Percentiles rank a stretch among this genome's conserved stretches.
These are phyloP conservation scores for Orthonevra nobilis DNA, from an alignment of 2,888 invertebrate species.

Conservation along the genomic window DNA sequence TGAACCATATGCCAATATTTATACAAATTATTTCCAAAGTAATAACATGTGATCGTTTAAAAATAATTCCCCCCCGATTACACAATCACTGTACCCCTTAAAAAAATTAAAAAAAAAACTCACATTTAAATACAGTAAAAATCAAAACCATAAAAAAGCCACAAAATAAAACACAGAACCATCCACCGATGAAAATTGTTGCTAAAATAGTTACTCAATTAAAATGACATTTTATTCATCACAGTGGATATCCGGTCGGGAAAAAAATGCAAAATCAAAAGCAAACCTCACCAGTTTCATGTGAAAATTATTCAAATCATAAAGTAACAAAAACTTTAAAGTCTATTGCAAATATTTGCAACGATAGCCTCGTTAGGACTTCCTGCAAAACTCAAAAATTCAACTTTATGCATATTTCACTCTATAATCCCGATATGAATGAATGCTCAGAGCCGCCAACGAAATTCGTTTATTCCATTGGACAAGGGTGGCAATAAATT, in stretches of 20 bases:
- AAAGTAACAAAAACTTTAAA: too few species aligned
- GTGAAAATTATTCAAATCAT: too few species aligned
- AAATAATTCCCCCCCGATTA: too few species aligned
- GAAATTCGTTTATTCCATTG: conserved; percentile 38
- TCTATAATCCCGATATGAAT: conserved; percentile 52
- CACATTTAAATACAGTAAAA: too few species aligned
- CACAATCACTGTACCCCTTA: too few species aligned
- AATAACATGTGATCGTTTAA: too few species aligned
- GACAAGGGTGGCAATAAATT: conserved; percentile 54
- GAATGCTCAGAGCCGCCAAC: conserved; percentile 46
- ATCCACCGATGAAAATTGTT: neutral
- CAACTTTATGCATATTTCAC: conserved; percentile 41
- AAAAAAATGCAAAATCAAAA: too few species aligned
- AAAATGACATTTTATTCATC: conserved; percentile 30
- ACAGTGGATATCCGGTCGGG: conserved; percentile 25
- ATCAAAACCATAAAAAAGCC: conserved; percentile 1
- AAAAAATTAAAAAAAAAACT: too few species aligned
- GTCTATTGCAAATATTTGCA: conserved; percentile 53
- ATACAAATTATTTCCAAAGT: too few species aligned
- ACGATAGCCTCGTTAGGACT: conserved; percentile 31
- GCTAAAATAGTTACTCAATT: conserved; percentile 20
- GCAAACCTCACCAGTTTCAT: too few species aligned
- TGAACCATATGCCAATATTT: too few species aligned
- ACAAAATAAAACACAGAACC: neutral
- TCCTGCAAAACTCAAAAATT: conserved; percentile 11